Base-by-base conservation (phyloP, 2,888 invertebrate species). In the Tetropium fuscum region DNA sequence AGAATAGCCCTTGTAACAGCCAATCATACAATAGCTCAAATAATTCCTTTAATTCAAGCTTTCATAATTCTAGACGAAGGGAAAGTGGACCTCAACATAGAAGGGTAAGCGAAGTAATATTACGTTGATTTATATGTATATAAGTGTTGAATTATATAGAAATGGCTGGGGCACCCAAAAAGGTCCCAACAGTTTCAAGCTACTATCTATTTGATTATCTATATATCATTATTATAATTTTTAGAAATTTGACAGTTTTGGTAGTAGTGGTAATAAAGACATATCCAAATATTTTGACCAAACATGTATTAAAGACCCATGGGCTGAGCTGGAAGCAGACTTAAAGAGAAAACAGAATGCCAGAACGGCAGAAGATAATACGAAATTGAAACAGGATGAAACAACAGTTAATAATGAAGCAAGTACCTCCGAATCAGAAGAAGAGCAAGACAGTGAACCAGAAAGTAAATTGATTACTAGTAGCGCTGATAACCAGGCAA, bases 271-370 rank as follows among this genome's bases (percentile, higher is more conserved):
- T 7, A 32, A 54, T 19, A 47, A 34, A n/a, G 41, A 60, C 25
- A 48, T 63, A 30, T 53, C 60, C 5, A 38, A 10, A 13, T 66
- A 45, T 55, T 60, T 47, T 22, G 66, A 66, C 30, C 53, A 10
- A n/a, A 63, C 64, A 6, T 48, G 60, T 38, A 20, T 32, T n/a
- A 18, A 41, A 16, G 56, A 67, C 30, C 67, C 67, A 2, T 67
- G 67, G 67, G 49, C 54, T 18, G 53, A 60, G 3, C 38, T 64
- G 34, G 58, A 64, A 57, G 45, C 30, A 19, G 32, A 58, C 1
- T 41, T 64, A 38, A 56, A 62, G 49, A 43, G 56, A 45, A 44
- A 62, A 25, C 18, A 44, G 6, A 20, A 55, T 27, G 20, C 19
- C 6, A 25, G 15, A 47, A 43, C 25, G 8, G 15, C 27, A 22